These are phyloP conservation scores for Coleophora flavipennella DNA, from an alignment of 2,888 invertebrate genomes.

Conservation along the genomic window DNA sequence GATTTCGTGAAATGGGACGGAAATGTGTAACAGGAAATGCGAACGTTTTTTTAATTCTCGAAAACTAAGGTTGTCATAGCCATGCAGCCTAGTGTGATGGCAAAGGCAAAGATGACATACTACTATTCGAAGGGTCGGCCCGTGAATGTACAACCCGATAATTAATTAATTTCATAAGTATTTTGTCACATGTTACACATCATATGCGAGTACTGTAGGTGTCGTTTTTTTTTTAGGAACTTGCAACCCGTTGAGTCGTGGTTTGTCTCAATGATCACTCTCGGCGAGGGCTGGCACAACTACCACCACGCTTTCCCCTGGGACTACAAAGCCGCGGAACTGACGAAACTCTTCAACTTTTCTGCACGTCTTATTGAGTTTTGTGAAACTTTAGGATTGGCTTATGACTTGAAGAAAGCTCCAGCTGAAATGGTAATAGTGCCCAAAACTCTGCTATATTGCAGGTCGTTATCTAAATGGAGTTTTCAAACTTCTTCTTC, in stretches of 20 bases:
- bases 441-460: background rate
- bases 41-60: too few relatives aligned
- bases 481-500: background rate
- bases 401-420: slow-evolving; percentile 74
- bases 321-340: slow-evolving; percentile 92
- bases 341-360: slow-evolving; percentile 75
- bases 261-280: slow-evolving; percentile 77
- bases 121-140: too few relatives aligned
- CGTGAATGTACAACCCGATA: too few relatives aligned
- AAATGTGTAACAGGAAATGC: too few relatives aligned
- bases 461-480: background rate
- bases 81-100: too few relatives aligned
- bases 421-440: slow-evolving; percentile 50
- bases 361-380: slow-evolving; percentile 76
- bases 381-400: slow-evolving; percentile 72
- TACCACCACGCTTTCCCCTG: slow-evolving; percentile 94
- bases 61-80: too few relatives aligned
- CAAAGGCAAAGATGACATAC: too few relatives aligned
- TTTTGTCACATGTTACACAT: too few relatives aligned
- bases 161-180: too few relatives aligned
- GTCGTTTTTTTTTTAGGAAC: slow-evolving; percentile 60
- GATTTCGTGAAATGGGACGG: too few relatives aligned
- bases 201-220: slow-evolving; percentile 5
- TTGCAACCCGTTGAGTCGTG: slow-evolving; percentile 86
- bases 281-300: slow-evolving; percentile 94